A percentile compares a stretch with the other conserved stretches of the same genome.
Evolutionary conservation across 2,797 vertebrate species (phyloP).

Genomic region (Benthosema pterotum): DNA sequence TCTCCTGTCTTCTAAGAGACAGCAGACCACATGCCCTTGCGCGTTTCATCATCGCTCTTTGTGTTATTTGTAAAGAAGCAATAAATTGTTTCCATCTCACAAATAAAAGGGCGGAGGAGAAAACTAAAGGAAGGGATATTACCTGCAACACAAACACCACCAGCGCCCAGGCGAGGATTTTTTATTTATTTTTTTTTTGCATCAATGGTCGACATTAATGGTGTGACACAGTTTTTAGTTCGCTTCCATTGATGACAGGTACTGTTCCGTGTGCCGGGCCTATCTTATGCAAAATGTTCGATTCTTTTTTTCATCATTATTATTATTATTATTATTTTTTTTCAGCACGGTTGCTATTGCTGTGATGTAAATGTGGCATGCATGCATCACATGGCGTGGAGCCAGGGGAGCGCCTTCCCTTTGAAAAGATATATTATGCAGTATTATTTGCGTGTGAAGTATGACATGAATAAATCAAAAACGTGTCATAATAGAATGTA

Average conservation of each 20-base stretch:
- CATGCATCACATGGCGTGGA: constrained; percentile 41
- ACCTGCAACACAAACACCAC: constrained; percentile 62
- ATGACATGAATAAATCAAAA: constrained; percentile 68
- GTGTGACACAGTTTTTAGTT: constrained; percentile 68
- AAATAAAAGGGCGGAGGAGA: constrained; percentile 59
- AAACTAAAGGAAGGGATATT: constrained; percentile 69
- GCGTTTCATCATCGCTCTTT: constrained; percentile 76
- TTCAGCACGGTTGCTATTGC: constrained; percentile 12
- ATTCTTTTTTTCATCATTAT: too few species aligned
- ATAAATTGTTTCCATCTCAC: constrained; percentile 71
- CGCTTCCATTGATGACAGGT: constrained; percentile 71
- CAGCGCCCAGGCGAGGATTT: constrained; percentile 41
- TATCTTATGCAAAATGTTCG: constrained; percentile 58
- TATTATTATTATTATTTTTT: too few species aligned
- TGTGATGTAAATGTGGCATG: constrained; percentile 46
- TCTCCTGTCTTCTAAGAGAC: constrained; percentile 73
- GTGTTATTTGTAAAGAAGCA: constrained; percentile 78
- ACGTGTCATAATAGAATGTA: constrained; percentile 40
- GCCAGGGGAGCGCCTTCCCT: constrained; percentile 10
- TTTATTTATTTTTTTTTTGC: constrained; percentile 44
- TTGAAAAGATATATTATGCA: constrained; percentile 17
- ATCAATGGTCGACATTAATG: constrained; percentile 67
- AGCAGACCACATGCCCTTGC: constrained; percentile 69
- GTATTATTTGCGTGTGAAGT: constrained; percentile 26
- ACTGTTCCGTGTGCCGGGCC: constrained; percentile 52